A percentile compares a stretch with the other conserved stretches of the same genome.
These are phyloP conservation scores for Caenorhabditis sp. DNA, from an alignment of 2,888 invertebrate genomes.

Conservation along the genomic window DNA sequence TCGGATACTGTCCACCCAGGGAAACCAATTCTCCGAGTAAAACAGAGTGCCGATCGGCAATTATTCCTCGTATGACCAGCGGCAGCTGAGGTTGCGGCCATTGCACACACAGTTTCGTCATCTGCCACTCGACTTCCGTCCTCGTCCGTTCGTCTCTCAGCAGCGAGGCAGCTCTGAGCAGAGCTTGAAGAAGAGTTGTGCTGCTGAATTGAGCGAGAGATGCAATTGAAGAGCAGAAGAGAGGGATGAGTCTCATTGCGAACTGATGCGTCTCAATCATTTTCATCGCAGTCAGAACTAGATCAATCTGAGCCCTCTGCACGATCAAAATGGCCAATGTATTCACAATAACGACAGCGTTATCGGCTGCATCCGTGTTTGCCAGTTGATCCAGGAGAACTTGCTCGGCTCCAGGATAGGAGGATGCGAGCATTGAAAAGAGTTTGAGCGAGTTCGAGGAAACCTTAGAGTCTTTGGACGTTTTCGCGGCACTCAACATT, in stretches of 20 bases:
- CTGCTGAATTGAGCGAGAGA: constrained; percentile 58
- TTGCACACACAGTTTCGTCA: constrained; percentile 65
- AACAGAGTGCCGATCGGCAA: constrained; percentile 55
- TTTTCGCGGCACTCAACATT: constrained; percentile 33
- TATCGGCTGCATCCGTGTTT: constrained; percentile 40
- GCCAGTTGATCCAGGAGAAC: constrained; percentile 56
- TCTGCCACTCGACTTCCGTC: constrained; percentile 74
- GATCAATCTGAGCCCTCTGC: constrained; percentile 72
- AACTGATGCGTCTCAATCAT: constrained; percentile 63
- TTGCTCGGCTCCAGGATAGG: constrained; percentile 56
- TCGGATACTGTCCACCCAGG: constrained; percentile 71
- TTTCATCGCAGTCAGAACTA: constrained; percentile 58
- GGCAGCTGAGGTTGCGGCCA: constrained; percentile 53
- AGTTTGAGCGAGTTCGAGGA: constrained; percentile 48
- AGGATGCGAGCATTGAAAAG: constrained; percentile 50
- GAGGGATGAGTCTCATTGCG: constrained; percentile 63
- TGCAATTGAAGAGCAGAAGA: constrained; percentile 67
- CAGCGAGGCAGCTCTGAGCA: constrained; percentile 48
- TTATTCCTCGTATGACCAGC: constrained; percentile 49
- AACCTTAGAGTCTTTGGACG: constrained; percentile 20
- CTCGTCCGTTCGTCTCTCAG: constrained; percentile 64
- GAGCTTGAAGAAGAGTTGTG: constrained; percentile 45
- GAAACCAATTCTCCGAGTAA: constrained; percentile 64
- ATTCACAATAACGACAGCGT: constrained; percentile 70
- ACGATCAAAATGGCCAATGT: constrained; percentile 72